phyloP scores from a whole-genome alignment of 1,140 invertebrate species.

The Sarcophaga peregrina region DNA sequence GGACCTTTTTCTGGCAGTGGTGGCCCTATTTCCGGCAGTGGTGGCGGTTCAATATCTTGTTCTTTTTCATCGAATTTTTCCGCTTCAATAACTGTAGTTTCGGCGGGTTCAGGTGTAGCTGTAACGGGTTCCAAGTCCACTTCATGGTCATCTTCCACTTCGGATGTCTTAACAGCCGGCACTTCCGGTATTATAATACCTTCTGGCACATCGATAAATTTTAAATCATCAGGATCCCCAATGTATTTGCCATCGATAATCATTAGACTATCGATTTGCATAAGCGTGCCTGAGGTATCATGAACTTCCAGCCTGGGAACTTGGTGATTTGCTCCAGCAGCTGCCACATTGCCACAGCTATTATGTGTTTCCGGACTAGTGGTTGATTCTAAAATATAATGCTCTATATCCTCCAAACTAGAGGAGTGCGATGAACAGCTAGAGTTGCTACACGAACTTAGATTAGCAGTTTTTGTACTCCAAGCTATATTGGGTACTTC shows the following conservation, averaged over 20 bases:
- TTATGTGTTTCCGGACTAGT: constrained; percentile 65
- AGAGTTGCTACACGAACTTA: constrained; percentile 49
- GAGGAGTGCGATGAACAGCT: constrained; percentile 58
- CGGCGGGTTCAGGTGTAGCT: constrained; percentile 59
- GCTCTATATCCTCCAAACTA: constrained; percentile 65
- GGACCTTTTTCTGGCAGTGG: constrained; percentile 58
- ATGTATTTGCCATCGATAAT: constrained; percentile 67
- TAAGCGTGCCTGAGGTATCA: constrained; percentile 74
- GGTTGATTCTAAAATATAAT: constrained; percentile 65
- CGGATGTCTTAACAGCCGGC: constrained; percentile 54
- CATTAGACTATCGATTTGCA: constrained; percentile 72
- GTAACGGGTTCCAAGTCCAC: constrained; percentile 57
- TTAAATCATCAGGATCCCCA: constrained; percentile 65
- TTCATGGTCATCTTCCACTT: constrained; percentile 53
- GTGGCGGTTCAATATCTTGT: constrained; percentile 31
- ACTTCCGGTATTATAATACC: constrained; percentile 55
- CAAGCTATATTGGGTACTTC: constrained; percentile 75
- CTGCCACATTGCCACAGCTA: constrained; percentile 7
- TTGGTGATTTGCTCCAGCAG: constrained; percentile 50
- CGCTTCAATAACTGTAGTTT: constrained; percentile 58
- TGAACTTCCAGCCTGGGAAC: constrained; percentile 76
- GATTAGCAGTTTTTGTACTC: constrained; percentile 64
- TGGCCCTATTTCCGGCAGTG: constrained; percentile 45
- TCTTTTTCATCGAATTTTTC: constrained; percentile 18
- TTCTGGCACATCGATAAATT: constrained; percentile 60